Evolutionary conservation across 2,113 vertebrate genomes (phyloP).

Genomic region (Fregata magnificens): DNA sequence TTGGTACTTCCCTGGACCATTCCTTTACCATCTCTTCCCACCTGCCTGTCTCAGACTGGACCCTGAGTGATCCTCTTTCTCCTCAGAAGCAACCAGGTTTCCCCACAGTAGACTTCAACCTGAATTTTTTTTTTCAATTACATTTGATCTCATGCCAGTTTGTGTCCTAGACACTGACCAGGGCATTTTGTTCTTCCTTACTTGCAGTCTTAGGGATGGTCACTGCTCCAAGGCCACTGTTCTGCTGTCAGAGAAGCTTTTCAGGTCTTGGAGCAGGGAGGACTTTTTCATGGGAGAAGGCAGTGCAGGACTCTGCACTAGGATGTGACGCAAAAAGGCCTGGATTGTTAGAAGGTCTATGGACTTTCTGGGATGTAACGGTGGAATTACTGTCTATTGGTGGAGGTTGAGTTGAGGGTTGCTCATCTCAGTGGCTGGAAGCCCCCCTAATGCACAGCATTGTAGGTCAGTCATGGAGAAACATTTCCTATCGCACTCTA

Average conservation of each 20-base stretch:
- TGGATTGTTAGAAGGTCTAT: background rate
- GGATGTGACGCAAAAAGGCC: background rate
- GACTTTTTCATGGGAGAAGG: background rate
- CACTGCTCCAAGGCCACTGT: background rate
- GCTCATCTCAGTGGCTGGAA: background rate
- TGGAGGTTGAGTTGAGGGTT: background rate
- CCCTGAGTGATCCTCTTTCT: background rate
- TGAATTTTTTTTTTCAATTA: background rate
- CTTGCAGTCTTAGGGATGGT: background rate
- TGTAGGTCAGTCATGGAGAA: background rate
- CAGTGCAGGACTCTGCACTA: background rate
- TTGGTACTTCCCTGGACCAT: background rate
- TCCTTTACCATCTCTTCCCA: background rate
- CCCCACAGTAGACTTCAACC: background rate
- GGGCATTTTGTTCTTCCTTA: background rate
- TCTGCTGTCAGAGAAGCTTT: background rate
- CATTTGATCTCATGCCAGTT: background rate
- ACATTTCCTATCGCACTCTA: fast-evolving
- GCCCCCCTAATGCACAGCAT: fast-evolving
- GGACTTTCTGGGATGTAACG: background rate
- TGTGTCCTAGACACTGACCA: background rate
- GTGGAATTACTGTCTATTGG: background rate
- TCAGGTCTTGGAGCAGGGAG: background rate
- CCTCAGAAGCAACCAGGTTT: background rate
- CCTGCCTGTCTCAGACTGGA: background rate